Base-by-base conservation (phyloP, 2,888 invertebrate genomes). In the Chydorus sphaericus region DNA sequence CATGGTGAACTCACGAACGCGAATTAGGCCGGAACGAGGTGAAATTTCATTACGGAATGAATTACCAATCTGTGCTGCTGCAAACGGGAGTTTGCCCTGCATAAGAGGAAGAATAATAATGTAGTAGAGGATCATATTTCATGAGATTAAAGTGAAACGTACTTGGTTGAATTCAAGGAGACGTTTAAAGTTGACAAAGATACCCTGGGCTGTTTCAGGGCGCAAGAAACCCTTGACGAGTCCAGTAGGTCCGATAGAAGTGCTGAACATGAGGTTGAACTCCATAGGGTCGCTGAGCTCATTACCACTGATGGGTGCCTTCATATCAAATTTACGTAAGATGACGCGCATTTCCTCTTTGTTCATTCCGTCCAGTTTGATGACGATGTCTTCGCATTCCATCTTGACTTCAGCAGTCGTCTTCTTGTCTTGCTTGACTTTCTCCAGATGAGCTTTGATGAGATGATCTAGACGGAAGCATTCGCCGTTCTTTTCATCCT, bases 41-140 rank as follows among this genome's bases (percentile, higher is more conserved):
- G 98, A 98, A 65, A 99, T 99, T 76, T 99, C 98, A 74, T 99
- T 99, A 63, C 98, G 81, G 69, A 98, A 99, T 1, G 98, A 86
- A 68, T 90, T 90, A 61, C 98, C 98, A 65, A 99, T 96, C 75
- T 99, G 98, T 11, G 97, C 97, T 55, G 93, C 96, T 60, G 97
- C 97, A 74, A 98, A 99, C 28, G 98, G 98, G 33, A 97, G 70
- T 61, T 81, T 82, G 7, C 94, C 96, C 44, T 44, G 1, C 11
- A 7, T 18, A 39, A n/a, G n/a, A n/a, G n/a, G n/a, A n/a, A n/a
- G n/a, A n/a, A n/a, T n/a, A n/a, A n/a, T n/a, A 44, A 5, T 26
- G 44, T 26, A 26, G 7, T 6, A 6, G 28, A 44, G n/a, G 10
- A 20, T 10, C 11, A 2, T 44, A 3, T 44, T 44, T 8, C 8